Conservation (phyloP, 2,797 vertebrate species). For the Etheostoma perlongum region DNA sequence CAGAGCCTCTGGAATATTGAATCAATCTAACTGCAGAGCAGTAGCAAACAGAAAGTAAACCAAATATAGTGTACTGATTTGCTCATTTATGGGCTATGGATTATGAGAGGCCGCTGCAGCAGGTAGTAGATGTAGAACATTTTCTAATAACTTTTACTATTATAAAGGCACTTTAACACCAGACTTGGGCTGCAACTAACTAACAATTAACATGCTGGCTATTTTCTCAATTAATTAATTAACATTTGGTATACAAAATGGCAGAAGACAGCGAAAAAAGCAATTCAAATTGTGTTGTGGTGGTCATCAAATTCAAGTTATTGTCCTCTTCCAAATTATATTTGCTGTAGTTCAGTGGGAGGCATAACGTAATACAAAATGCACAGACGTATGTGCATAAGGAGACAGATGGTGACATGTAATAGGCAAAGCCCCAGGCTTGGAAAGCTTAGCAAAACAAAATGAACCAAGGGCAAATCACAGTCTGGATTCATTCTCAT, state of each 20-base stretch:
- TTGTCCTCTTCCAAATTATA: slow-evolving; percentile 14
- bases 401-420: slow-evolving; percentile 67
- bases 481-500: slow-evolving; percentile 46
- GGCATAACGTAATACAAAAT: slow-evolving; percentile 25
- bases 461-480: slow-evolving; percentile 52
- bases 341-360: slow-evolving; percentile 22
- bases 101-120: slow-evolving; percentile 16
- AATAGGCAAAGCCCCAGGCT: slow-evolving; percentile 62
- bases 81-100: slow-evolving; percentile 1
- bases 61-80: background rate
- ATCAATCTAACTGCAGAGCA: slow-evolving; percentile 15
- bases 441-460: slow-evolving; percentile 58
- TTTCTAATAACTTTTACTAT: background rate
- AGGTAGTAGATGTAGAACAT: background rate
- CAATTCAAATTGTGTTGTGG: background rate
- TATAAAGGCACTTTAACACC: background rate
- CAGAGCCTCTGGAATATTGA: slow-evolving; percentile 1
- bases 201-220: background rate
- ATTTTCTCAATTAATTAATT: background rate
- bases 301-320: slow-evolving; percentile 4
- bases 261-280: no score
- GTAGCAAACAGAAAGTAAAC: slow-evolving; percentile 14
- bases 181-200: background rate
- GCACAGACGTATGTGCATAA: slow-evolving; percentile 49
- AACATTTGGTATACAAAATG: no score